These are phyloP conservation scores for Gortyna flavago DNA, from an alignment of 2,888 invertebrate species.

Conservation along the genomic window DNA sequence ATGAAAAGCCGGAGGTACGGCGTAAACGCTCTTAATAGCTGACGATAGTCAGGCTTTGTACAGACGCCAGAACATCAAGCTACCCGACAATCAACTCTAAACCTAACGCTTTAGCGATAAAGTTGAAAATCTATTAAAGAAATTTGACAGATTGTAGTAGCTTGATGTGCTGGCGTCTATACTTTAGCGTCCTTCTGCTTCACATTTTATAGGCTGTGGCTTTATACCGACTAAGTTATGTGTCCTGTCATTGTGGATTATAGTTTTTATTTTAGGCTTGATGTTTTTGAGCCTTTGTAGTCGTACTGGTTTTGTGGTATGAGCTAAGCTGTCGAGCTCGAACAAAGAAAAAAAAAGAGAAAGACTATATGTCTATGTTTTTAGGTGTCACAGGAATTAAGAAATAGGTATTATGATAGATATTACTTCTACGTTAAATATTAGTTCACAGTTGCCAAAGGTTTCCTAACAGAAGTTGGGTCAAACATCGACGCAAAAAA, in stretches of 20 bases:
- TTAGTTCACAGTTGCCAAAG: no score
- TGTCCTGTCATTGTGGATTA: conserved; percentile 15
- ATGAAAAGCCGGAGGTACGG: no score
- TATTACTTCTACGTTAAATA: conserved; percentile 3
- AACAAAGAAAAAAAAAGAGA: background rate
- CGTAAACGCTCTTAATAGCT: conserved; percentile 62
- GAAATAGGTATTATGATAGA: background rate
- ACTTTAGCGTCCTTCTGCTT: conserved; percentile 49
- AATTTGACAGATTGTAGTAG: no score
- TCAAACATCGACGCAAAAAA: background rate
- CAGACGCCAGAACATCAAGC: no score
- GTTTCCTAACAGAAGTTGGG: background rate
- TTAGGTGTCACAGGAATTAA: background rate
- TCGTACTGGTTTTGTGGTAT: conserved; percentile 3
- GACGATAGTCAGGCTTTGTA: conserved; percentile 46
- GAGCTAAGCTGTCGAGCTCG: background rate
- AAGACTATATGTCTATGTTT: background rate
- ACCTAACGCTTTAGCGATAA: no score
- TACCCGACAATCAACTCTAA: no score
- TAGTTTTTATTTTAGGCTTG: conserved; percentile 13
- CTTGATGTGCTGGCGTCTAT: no score
- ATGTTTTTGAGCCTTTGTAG: background rate
- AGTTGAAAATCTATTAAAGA: no score
- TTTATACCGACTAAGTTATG: conserved; percentile 19
- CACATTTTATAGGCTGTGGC: conserved; percentile 54